Base-by-base conservation (phyloP, 2,888 invertebrate genomes). In the Graphium colonna region DNA sequence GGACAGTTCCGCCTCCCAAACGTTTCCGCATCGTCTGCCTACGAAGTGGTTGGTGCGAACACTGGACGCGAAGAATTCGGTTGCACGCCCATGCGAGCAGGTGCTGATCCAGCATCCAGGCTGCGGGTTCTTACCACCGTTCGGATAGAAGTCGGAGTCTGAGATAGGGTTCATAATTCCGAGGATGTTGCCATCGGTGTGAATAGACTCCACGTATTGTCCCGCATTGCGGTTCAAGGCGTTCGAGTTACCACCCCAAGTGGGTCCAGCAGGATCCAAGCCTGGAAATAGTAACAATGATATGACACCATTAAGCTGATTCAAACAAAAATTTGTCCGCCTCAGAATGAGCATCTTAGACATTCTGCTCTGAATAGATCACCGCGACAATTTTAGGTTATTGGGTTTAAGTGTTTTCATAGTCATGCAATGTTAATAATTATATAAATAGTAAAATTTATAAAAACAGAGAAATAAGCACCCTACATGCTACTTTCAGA, bases 221-320 rank as follows among this genome's bases (percentile, higher is more conserved):
- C 77, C 87, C 44, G 69, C 63, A 38, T 65, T 67, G 9, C 58
- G 42, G 45, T 70, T 76, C 5, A 88, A 57, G 1, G 83, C 77
- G 12, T 73, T 63, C 1, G 58, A 50, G 57, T 75, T 81, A n/a
- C 64, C 60, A 9, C 69, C 65, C 81, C 82, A 87, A 3, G 44
- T 21, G 4, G 85, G 85, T 1, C 80, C 77, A 18, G 87, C 84
- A 1, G 85, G 84, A 57, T 85, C 87, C 51, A 85, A 58, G 51
- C 82, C 86, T 84, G 33, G 9, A 49, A 51, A n/a, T n/a, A n/a
- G n/a, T n/a, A n/a, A n/a, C n/a, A n/a, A n/a, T n/a, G n/a, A n/a
- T n/a, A n/a, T n/a, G n/a, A n/a, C n/a, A n/a, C n/a, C n/a, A n/a
- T n/a, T n/a, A n/a, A n/a, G n/a, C n/a, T n/a, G n/a, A n/a, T n/a